Conservation (phyloP, 2,888 invertebrate species). For the Dorcus parallelipipedus region DNA sequence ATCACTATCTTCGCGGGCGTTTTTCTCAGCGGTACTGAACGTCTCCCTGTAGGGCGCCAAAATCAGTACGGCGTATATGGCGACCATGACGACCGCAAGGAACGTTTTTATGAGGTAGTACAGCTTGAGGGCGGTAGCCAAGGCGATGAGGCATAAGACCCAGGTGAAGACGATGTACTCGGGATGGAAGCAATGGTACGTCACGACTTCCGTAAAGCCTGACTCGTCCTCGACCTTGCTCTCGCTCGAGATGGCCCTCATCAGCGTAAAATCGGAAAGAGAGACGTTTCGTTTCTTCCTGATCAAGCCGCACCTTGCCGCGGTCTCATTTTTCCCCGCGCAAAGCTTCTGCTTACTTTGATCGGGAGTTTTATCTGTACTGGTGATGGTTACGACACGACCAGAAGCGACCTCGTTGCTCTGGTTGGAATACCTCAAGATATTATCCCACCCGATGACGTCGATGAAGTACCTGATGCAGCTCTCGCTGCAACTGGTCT, state of each 20-base stretch:
- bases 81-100: conserved; percentile 72
- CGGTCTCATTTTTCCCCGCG: neutral
- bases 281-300: conserved; percentile 10
- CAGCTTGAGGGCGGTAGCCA: conserved; percentile 87
- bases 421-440: conserved; percentile 15
- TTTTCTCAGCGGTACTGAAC: conserved; percentile 8
- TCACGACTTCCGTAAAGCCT: neutral
- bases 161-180: conserved; percentile 93
- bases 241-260: conserved; percentile 2
- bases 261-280: conserved; percentile 1
- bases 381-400: neutral
- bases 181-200: conserved; percentile 58
- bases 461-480: conserved; percentile 19
- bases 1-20: neutral
- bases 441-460: conserved; percentile 14
- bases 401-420: neutral
- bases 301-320: neutral
- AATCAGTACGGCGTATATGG: conserved; percentile 71
- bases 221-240: conserved; percentile 1
- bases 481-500: conserved; percentile 14
- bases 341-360: neutral
- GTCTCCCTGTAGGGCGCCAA: conserved; percentile 43
- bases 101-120: conserved; percentile 83
- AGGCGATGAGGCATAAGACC: conserved; percentile 86
- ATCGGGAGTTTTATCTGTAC: conserved; percentile 1